Percentiles rank a stretch among this genome's conserved stretches.
Conservation (phyloP, 1,140 invertebrate species). For the Panagrolaimus sp. region DNA sequence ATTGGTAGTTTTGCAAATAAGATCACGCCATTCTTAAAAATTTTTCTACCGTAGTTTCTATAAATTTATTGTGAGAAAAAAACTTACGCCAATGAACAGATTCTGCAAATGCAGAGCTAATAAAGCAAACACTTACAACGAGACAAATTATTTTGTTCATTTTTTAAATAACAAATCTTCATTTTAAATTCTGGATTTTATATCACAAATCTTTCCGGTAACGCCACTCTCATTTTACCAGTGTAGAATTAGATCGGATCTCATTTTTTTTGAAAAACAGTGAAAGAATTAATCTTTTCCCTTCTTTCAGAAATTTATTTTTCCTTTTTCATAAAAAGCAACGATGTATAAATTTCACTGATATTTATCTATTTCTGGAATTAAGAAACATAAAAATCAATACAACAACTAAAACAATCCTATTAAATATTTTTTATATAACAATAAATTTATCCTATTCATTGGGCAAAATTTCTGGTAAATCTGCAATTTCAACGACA, state of each 20-base stretch:
- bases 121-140: neutral
- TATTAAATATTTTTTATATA: conserved; percentile 1
- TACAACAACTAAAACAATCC: neutral
- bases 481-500: conserved; percentile 54
- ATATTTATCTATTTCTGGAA: conserved; percentile 1
- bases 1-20: conserved; percentile 36
- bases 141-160: too few species aligned
- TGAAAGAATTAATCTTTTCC: too few species aligned
- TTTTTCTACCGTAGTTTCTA: neutral
- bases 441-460: conserved; percentile 9
- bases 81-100: conserved; percentile 40
- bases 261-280: too few species aligned
- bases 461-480: conserved; percentile 33
- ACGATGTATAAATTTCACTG: neutral
- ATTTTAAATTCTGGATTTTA: too few species aligned
- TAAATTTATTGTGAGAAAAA: too few species aligned
- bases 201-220: too few species aligned
- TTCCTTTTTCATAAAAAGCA: too few species aligned
- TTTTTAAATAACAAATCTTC: too few species aligned
- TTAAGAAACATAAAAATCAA: neutral
- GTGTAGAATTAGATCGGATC: too few species aligned
- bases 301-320: too few species aligned
- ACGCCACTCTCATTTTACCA: too few species aligned
- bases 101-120: neutral
- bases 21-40: conserved; percentile 47